Evolutionary conservation across 2,888 invertebrate species (phyloP).

Genomic region (Clostera curtula): DNA sequence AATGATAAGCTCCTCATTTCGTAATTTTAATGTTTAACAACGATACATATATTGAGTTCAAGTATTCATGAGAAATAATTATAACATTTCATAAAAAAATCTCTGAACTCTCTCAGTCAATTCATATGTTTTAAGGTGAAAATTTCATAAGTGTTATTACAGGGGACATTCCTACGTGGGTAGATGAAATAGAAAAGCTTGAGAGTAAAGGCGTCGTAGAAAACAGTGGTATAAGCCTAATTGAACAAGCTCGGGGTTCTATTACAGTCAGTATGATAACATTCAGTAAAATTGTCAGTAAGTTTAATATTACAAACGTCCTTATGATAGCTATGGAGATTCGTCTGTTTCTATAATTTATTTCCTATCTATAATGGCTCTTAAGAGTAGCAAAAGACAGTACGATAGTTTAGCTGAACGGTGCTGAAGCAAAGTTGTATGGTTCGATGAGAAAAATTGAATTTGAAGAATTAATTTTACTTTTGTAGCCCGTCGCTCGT

Average conservation of each 20-base stretch:
- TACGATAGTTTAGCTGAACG: conserved; percentile 46
- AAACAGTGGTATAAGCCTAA: conserved; percentile 62
- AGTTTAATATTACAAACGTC: neutral
- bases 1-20: conserved; percentile 63
- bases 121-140: conserved; percentile 7
- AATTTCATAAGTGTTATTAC: conserved; percentile 10
- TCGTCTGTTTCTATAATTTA: conserved; percentile 33
- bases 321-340: conserved; percentile 12
- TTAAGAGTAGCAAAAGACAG: conserved; percentile 45
- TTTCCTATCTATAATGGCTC: conserved; percentile 49
- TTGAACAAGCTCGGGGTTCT: conserved; percentile 64
- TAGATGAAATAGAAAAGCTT: conserved; percentile 46
- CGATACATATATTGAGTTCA: neutral
- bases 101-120: neutral
- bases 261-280: neutral
- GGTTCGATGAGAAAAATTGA: conserved; percentile 49
- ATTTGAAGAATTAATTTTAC: conserved; percentile 33
- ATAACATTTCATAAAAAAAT: neutral
- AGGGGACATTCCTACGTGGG: conserved; percentile 16
- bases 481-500: conserved; percentile 27
- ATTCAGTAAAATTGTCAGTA: conserved; percentile 1
- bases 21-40: conserved; percentile 13
- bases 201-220: conserved; percentile 56
- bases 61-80: neutral
- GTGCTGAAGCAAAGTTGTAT: conserved; percentile 58